Base-by-base conservation (phyloP, 2,113 vertebrate species). In the Ranitomeya variabilis region DNA sequence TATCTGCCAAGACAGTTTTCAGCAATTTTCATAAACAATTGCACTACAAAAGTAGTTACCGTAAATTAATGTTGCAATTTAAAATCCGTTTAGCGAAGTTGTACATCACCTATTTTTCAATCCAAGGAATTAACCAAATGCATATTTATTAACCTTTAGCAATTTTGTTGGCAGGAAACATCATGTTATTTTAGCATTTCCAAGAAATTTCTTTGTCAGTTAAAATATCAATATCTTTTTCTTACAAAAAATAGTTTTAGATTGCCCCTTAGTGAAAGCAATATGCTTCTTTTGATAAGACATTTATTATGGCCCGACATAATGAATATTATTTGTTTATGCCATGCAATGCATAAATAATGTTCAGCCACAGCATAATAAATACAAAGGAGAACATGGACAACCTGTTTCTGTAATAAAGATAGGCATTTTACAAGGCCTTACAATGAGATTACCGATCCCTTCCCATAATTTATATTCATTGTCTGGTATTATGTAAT, bases 201-300 rank as follows among this genome's bases (percentile, higher is more conserved):
- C 51, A 80, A 80, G 37, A 69, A 80, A 80, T 80, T 80, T 51
- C 16, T 87, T 80, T 15, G 21, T 57, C 77, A 69, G 62, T 57
- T 66, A 57, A 69, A 87, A 87, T 79, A 79, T 86, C 51, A 69
- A 87, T 80, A 80, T 80, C 21, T 55, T 57, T 80, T 23, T 69
- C 77, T 31, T 87, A 19, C 67, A 66, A 80, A 31, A 45, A 80
- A 86, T 64, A 86, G 51, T n/a, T 69, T 19, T 21, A 80, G 11
- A 69, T 80, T 66, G 51, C 57, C 71, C 60, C 79, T 80, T 79
- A 37, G 15, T 71, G 19, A 69, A 80, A 71, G 62, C 62, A 79
- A 80, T 69, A 80, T 80, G 60, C 71, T 69, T 59, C 84, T 86
- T 86, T 76, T 86, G 84, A 76, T 76, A 74, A 86, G 51, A 55